These are phyloP conservation scores for Drosophila ezoana DNA, from an alignment of 2,888 invertebrate genomes.

Conservation along the genomic window DNA sequence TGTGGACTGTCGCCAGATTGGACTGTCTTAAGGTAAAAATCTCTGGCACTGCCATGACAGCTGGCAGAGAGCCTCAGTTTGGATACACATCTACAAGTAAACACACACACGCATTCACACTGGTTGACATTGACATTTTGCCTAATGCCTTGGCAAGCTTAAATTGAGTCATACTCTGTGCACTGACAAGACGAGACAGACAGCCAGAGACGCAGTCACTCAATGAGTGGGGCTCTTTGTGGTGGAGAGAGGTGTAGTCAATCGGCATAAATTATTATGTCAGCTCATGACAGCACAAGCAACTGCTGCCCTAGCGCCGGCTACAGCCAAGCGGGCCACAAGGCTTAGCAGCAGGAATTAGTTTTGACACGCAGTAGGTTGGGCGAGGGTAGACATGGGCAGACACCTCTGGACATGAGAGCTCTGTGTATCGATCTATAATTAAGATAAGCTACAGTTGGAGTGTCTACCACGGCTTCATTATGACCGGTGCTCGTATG, in stretches of 20 bases:
- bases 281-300: slow-evolving; percentile 58
- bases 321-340: slow-evolving; percentile 24
- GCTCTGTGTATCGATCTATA: slow-evolving; percentile 74
- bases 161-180: slow-evolving; percentile 54
- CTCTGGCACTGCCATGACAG: slow-evolving; percentile 36
- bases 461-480: slow-evolving; percentile 52
- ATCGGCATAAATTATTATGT: slow-evolving; percentile 76
- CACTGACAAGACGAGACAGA: slow-evolving; percentile 46
- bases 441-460: slow-evolving; percentile 74
- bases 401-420: slow-evolving; percentile 28
- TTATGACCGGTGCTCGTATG: slow-evolving; percentile 45
- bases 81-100: slow-evolving; percentile 16
- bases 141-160: slow-evolving; percentile 43
- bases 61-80: slow-evolving; percentile 28
- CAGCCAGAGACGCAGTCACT: slow-evolving; percentile 34
- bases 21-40: slow-evolving; percentile 42
- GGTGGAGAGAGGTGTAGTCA: slow-evolving; percentile 32
- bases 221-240: slow-evolving; percentile 27
- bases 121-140: slow-evolving; percentile 56
- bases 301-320: slow-evolving; percentile 26
- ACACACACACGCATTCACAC: slow-evolving; percentile 10
- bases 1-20: slow-evolving; percentile 36
- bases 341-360: slow-evolving; percentile 60
- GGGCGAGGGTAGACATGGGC: slow-evolving; percentile 16
- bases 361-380: slow-evolving; percentile 68